Evolutionary conservation across 2,113 vertebrate species (phyloP).

Genomic region (Phyllostomus hastatus): DNA sequence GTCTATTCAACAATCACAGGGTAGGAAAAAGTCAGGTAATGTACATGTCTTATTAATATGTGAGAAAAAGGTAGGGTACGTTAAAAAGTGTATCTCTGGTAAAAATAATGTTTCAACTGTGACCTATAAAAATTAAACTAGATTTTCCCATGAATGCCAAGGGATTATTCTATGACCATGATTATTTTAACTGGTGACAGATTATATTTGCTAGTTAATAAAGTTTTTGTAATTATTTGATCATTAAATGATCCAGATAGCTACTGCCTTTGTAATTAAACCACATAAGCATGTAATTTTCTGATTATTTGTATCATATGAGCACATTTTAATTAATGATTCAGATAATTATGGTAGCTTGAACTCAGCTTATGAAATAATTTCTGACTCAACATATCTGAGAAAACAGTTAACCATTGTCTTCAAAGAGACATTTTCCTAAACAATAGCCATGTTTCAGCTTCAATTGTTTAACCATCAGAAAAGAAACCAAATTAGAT

Average conservation of each 20-base stretch:
- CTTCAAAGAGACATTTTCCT: constrained; percentile 3
- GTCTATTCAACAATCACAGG: neutral
- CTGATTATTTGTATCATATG: neutral
- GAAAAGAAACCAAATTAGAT: constrained; percentile 19
- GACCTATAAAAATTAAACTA: neutral
- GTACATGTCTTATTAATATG: neutral
- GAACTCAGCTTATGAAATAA: constrained; percentile 27
- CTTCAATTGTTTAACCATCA: neutral
- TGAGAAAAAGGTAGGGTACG: neutral
- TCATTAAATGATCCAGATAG: constrained; percentile 1
- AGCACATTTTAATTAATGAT: constrained; percentile 10
- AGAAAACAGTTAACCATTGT: neutral
- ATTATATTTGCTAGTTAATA: constrained; percentile 36
- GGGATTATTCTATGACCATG: neutral
- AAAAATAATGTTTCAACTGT: constrained; percentile 28
- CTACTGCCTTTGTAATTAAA: constrained; percentile 5
- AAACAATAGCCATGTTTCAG: constrained; percentile 28
- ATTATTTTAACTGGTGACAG: neutral
- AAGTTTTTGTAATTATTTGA: constrained; percentile 13
- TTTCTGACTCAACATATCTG: neutral
- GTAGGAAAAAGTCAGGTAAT: neutral
- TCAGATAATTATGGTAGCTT: neutral
- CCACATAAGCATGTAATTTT: neutral
- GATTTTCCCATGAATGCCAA: neutral
- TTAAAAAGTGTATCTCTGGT: neutral